phyloP scores from a whole-genome alignment of 2,113 vertebrate species.

The Dipodomys merriami region DNA sequence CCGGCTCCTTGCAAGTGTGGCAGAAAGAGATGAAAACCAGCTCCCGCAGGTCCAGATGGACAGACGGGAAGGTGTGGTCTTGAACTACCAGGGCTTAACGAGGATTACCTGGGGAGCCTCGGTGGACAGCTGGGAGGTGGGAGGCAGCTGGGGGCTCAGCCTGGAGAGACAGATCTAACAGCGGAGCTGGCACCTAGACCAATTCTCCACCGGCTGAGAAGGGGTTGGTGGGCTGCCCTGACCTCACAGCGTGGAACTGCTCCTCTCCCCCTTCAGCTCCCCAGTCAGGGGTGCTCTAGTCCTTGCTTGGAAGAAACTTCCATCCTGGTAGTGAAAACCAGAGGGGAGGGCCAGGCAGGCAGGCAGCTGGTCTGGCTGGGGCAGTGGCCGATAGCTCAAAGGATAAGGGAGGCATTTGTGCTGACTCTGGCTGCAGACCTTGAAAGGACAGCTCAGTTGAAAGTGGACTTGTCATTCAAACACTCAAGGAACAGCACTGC shows the following conservation, averaged over 20 bases:
- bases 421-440: rapidly evolving
- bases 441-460: rapidly evolving
- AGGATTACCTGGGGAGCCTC: rapidly evolving
- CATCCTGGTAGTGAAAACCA: neutral
- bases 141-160: neutral
- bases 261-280: neutral
- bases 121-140: neutral
- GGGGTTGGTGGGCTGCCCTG: rapidly evolving
- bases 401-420: rapidly evolving
- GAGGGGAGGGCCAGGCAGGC: neutral
- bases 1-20: neutral
- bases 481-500: rapidly evolving
- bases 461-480: rapidly evolving
- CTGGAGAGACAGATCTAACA: neutral
- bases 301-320: neutral
- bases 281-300: neutral
- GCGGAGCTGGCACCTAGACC: neutral
- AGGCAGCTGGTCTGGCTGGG: neutral
- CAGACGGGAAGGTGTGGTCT: too few relatives aligned
- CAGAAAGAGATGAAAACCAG: neutral
- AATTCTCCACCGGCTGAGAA: neutral
- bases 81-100: neutral
- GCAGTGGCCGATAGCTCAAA: neutral
- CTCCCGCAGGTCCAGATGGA: neutral
- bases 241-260: neutral